Conservation (phyloP, 2,797 vertebrate species). For the Enteromius afrohamiltoni region DNA sequence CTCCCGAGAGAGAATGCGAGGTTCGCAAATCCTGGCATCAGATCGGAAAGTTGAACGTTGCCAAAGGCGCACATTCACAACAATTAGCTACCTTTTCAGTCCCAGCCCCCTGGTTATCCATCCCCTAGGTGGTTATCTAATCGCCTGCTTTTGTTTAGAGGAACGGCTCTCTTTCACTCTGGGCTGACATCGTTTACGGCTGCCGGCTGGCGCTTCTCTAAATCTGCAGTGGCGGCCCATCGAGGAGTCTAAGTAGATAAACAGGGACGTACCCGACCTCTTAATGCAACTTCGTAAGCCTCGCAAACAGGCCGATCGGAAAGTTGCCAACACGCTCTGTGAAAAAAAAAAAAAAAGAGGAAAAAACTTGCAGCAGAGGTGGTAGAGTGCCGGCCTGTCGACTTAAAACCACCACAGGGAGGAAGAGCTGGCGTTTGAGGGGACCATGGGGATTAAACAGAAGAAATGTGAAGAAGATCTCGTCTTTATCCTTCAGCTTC, state of each 20-base stretch:
- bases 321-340: slow-evolving; percentile 36
- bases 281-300: slow-evolving; percentile 53
- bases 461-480: slow-evolving; percentile 19
- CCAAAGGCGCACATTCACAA: slow-evolving; percentile 63
- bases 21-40: slow-evolving; percentile 60
- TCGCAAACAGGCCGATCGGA: slow-evolving; percentile 13
- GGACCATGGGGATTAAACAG: slow-evolving; percentile 13
- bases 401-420: slow-evolving; percentile 17
- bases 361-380: slow-evolving; percentile 25
- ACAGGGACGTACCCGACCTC: slow-evolving; percentile 38
- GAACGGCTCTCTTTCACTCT: slow-evolving; percentile 51
- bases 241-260: slow-evolving; percentile 53
- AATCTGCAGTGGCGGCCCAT: slow-evolving; percentile 39
- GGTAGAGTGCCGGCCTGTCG: slow-evolving; percentile 8
- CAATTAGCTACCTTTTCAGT: slow-evolving; percentile 64
- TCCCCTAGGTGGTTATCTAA: slow-evolving; percentile 62
- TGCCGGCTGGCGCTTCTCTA: slow-evolving; percentile 28
- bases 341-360: too few relatives aligned
- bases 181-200: slow-evolving; percentile 50
- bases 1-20: slow-evolving; percentile 55
- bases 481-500: slow-evolving; percentile 19
- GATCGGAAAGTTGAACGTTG: slow-evolving; percentile 62
- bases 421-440: not conserved
- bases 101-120: slow-evolving; percentile 56
- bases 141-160: slow-evolving; percentile 61